Base-by-base conservation (phyloP, 2,888 invertebrate genomes). In the Bombylius discolor region DNA sequence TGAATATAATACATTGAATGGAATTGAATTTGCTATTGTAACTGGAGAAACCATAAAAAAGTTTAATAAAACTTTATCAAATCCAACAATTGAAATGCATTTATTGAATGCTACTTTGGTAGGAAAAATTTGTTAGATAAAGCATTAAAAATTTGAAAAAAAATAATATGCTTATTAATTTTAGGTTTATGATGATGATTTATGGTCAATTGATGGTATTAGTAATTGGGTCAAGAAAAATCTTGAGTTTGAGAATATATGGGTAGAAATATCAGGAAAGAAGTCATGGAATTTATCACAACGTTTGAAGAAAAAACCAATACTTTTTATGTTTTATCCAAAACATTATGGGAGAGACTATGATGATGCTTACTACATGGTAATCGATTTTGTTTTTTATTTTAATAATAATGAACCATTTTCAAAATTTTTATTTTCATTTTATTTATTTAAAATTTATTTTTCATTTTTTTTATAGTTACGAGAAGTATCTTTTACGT, bases 261-360 rank as follows among this genome's bases (percentile, higher is more conserved):
- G 89, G 81, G 71, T 88, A 36, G 79, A 83, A 60, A 86, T 88
- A 0, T 77, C 82, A 56, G 88, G 87, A 66, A 77, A 78, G 49
- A 91, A 91, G 71, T 81, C 85, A 12, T 76, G 78, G 42, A 78
- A 77, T 31, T 76, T 92, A 51, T 82, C 85, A n/a, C 78, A 77
- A 62, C 81, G 81, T 66, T 75, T 87, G 11, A 80, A 81, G 62
- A 79, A 80, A 45, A 85, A 83, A 54, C 87, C 91, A 4, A 80
- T 85, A 48, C 71, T 92, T 46, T 77, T 92, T 61, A 71, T 91
- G 55, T 90, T 91, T 65, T 87, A 89, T 1, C 88, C 89, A 8
- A 76, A 83, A 58, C 86, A 87, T 71, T 84, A 87, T n/a, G 73
- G 87, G 47, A 77, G 80, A 65, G 72, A 76, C 53, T 77, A 79